phyloP scores from a whole-genome alignment of 2,113 vertebrate genomes.

The Hippocampus barbouri region DNA sequence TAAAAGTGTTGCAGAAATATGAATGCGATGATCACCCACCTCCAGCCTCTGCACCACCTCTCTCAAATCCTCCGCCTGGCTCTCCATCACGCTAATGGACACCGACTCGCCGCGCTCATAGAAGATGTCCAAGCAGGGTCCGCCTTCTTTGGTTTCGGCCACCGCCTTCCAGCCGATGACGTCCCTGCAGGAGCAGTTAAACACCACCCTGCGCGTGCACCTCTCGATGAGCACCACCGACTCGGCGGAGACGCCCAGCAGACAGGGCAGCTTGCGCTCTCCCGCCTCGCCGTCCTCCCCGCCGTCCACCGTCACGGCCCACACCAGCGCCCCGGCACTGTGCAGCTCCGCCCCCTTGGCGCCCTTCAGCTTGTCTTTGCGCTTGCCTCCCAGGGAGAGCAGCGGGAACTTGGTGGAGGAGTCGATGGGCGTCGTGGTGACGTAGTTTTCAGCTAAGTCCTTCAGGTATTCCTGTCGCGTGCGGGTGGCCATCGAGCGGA shows the following conservation, averaged over 20 bases:
- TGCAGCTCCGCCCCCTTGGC: constrained; percentile 79
- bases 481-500: constrained; percentile 88
- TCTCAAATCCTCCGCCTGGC: constrained; percentile 75
- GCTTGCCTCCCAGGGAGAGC: constrained; percentile 79
- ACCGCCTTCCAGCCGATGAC: constrained; percentile 85
- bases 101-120: constrained; percentile 81
- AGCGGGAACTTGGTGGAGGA: constrained; percentile 84
- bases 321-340: constrained; percentile 82
- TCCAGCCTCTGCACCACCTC: constrained; percentile 84
- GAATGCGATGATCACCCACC: constrained; percentile 60
- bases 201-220: constrained; percentile 76
- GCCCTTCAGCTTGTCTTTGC: constrained; percentile 79
- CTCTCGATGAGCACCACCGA: constrained; percentile 83
- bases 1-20: neutral
- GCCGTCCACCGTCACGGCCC: constrained; percentile 75
- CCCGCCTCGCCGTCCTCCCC: constrained; percentile 44
- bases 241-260: constrained; percentile 82
- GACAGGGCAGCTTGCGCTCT: constrained; percentile 70
- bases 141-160: constrained; percentile 64
- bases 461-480: constrained; percentile 88
- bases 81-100: constrained; percentile 73
- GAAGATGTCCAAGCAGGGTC: constrained; percentile 80
- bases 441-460: constrained; percentile 85
- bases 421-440: constrained; percentile 86
- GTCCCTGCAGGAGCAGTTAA: constrained; percentile 86